Percentiles rank a stretch among this genome's conserved stretches.
phyloP scores from a whole-genome alignment of 30 jellyfish, hydroid and myxozoan genomes.

The Chrysaora quinquecirrha region DNA sequence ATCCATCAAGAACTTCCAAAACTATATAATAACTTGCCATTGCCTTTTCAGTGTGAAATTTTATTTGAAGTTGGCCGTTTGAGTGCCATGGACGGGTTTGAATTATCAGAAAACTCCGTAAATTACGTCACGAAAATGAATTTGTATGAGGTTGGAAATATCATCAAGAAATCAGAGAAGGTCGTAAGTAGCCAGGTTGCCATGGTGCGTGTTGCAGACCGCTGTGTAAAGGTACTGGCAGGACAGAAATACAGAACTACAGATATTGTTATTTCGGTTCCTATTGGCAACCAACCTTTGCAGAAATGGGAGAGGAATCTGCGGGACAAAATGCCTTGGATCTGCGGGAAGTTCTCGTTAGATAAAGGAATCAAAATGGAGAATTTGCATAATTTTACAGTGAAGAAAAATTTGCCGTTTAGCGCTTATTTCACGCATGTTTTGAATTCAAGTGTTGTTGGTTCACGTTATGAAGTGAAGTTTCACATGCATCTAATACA shows the following conservation, averaged over 20 bases:
- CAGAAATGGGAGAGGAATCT: constrained; percentile 46
- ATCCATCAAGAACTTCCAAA: constrained; percentile 31
- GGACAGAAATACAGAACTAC: constrained; percentile 60
- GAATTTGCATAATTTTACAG: constrained; percentile 52
- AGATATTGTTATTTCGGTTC: constrained; percentile 25
- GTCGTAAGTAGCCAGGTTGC: constrained; percentile 19
- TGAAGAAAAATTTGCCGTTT: constrained; percentile 57
- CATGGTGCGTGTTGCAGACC: constrained; percentile 58
- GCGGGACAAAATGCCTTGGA: constrained; percentile 64
- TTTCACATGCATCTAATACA: constrained; percentile 69
- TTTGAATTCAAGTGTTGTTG: constrained; percentile 34
- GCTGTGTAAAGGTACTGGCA: constrained; percentile 70
- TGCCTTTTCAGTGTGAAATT: constrained; percentile 76
- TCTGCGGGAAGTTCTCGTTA: constrained; percentile 64
- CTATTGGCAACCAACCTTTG: constrained; percentile 3
- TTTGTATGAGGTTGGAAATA: constrained; percentile 59
- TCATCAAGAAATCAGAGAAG: constrained; percentile 57
- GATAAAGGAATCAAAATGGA: constrained; percentile 61
- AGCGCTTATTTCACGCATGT: constrained; percentile 70
- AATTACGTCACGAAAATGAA: constrained; percentile 48
- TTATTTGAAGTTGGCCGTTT: constrained; percentile 60
- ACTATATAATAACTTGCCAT: constrained; percentile 56
- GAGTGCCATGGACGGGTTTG: constrained; percentile 30
- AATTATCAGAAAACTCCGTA: constrained; percentile 36
- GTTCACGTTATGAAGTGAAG: constrained; percentile 21